A percentile compares a stretch with the other conserved stretches of the same genome.
phyloP scores from a whole-genome alignment of 2,888 invertebrate species.

The Portevinia maculata region DNA sequence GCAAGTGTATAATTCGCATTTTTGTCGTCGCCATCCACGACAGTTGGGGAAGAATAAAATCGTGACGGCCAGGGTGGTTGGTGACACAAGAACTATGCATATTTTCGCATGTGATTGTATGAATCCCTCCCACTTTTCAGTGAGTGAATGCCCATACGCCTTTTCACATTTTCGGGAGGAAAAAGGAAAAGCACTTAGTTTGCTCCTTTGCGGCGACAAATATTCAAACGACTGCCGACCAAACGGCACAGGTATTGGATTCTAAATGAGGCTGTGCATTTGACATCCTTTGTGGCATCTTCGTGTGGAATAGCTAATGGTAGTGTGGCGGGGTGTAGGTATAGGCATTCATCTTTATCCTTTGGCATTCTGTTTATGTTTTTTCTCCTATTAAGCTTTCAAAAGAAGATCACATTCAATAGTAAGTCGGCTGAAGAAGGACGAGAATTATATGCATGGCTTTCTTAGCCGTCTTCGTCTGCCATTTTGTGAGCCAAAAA shows the following conservation, averaged over 20 bases:
- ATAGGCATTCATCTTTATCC: constrained; percentile 68
- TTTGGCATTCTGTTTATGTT: constrained; percentile 55
- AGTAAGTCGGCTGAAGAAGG: constrained; percentile 35
- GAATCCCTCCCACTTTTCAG: constrained; percentile 45
- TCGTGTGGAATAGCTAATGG: constrained; percentile 71
- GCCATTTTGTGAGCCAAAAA: constrained; percentile 31
- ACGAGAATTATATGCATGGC: constrained; percentile 38
- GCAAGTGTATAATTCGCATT: constrained; percentile 74
- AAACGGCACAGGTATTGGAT: constrained; percentile 68
- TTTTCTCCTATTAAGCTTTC: constrained; percentile 23
- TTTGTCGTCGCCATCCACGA: constrained; percentile 70
- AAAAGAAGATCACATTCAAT: constrained; percentile 52
- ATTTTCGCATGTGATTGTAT: constrained; percentile 70
- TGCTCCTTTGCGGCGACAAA: constrained; percentile 72
- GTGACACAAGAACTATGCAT: constrained; percentile 53
- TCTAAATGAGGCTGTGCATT: constrained; percentile 73
- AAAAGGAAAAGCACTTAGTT: constrained; percentile 65
- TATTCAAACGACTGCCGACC: constrained; percentile 71
- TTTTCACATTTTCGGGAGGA: constrained; percentile 64
- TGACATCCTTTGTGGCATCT: constrained; percentile 70
- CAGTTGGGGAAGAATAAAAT: constrained; percentile 18
- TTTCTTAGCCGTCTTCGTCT: constrained; percentile 41
- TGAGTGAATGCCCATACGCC: constrained; percentile 73
- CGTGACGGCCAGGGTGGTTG: background rate
- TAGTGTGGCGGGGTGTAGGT: constrained; percentile 45